These are phyloP conservation scores for Podarcis cretensis DNA, from an alignment of 2,113 vertebrate genomes.

Conservation along the genomic window DNA sequence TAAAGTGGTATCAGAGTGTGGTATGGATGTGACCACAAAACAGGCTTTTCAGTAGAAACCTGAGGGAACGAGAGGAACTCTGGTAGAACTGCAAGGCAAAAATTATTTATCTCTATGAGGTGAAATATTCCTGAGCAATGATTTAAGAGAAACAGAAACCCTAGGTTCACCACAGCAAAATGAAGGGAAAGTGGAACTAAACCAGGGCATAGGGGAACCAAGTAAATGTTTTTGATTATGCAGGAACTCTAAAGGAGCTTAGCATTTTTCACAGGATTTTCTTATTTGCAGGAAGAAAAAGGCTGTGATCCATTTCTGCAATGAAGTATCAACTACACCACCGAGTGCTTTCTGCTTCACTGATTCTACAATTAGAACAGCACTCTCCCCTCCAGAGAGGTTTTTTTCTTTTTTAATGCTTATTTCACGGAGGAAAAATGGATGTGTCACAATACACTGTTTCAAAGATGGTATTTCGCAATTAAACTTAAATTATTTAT, in stretches of 20 bases:
- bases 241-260: background rate
- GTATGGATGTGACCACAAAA: background rate
- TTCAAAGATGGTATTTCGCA: constrained; percentile 25
- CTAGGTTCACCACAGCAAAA: background rate
- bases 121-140: constrained; percentile 8
- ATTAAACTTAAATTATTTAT: constrained; percentile 34
- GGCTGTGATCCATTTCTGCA: background rate
- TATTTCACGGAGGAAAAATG: constrained; percentile 25
- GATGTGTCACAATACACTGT: constrained; percentile 25
- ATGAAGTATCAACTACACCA: background rate
- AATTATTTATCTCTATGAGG: constrained; percentile 22
- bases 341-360: constrained; percentile 31
- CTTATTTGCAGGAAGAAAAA: background rate
- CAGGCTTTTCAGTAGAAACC: background rate
- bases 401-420: background rate
- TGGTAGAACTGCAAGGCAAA: background rate
- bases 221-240: background rate
- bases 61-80: background rate
- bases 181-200: background rate
- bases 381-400: background rate
- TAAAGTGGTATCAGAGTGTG: no score
- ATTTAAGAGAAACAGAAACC: background rate
- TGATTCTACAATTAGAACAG: constrained; percentile 8
- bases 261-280: background rate
- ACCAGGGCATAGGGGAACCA: background rate